Base-by-base conservation (phyloP, 1,140 invertebrate genomes). In the Drosophila auraria region DNA sequence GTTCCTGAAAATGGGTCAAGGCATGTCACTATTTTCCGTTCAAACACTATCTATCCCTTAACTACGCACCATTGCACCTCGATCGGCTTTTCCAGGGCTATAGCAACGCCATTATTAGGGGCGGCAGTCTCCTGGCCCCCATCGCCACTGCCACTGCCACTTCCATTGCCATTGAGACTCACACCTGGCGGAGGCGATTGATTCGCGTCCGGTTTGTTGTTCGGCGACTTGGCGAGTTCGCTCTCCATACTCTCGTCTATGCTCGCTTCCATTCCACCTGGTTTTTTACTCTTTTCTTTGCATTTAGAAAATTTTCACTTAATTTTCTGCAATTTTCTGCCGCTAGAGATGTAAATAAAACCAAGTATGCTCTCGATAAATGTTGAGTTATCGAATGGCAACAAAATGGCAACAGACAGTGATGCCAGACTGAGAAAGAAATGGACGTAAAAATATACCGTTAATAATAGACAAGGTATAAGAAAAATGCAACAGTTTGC, bases 171-270 rank as follows among this genome's bases (percentile, higher is more conserved):
- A 61, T 90, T 90, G 6, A 89, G 58, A 8, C 62, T 75, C n/a
- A 53, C 62, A 45, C 40, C 72, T n/a, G 51, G 68, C 8, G 86
- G 79, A n/a, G 54, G 54, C 20, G 86, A 77, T 50, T 68, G 36
- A 14, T 20, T 68, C 12, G 30, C 59, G 23, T 58, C 74, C 25
- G 57, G 33, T 2, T 51, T 56, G 8, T 56, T 63, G 8, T 36
- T 69, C 1, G 78, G 75, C 33, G 62, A 64, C 71, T 65, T 86
- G 33, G 56, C 60, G n/a, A 45, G 58, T 25, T 90, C 86, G 15
- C 79, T 62, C 36, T 90, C 86, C 72, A 90, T 86, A 42, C 53
- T 90, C 33, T 90, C 86, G 8, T 90, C 84, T 69, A 83, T 73
- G 63, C 63, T 86, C 14, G 79, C 63, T 86, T 90, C 86, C 86